These are phyloP conservation scores for Phyto melanocephala DNA, from an alignment of 2,888 invertebrate genomes.

Conservation along the genomic window DNA sequence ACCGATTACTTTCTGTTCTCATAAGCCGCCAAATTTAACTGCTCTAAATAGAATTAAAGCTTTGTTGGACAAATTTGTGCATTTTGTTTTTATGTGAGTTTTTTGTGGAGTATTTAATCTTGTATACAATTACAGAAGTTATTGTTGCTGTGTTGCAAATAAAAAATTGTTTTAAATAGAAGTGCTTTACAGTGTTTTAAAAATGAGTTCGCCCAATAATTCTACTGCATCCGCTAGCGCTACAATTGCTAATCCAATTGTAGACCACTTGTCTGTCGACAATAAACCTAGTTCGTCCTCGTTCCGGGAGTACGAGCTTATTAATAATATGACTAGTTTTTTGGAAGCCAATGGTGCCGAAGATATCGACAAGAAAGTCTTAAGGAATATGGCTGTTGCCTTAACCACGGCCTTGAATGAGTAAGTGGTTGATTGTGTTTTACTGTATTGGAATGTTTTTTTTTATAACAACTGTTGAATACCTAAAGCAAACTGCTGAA, in stretches of 20 bases:
- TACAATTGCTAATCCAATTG: neutral
- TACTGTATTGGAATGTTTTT: no score
- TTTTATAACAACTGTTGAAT: no score
- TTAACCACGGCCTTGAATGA: constrained; percentile 72
- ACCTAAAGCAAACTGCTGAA: no score
- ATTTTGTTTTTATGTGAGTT: no score
- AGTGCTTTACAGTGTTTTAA: no score
- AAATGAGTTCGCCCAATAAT: constrained; percentile 31
- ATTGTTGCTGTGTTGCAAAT: no score
- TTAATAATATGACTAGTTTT: constrained; percentile 74
- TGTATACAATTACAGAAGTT: no score
- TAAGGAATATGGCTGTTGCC: constrained; percentile 72
- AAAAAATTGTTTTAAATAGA: no score
- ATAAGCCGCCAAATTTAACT: no score
- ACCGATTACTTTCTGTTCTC: no score
- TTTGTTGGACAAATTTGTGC: neutral
- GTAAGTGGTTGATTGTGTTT: constrained; percentile 67
- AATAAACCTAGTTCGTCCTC: neutral
- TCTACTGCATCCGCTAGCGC: neutral
- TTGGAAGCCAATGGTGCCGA: constrained; percentile 72
- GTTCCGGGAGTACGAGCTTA: constrained; percentile 69
- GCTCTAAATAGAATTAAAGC: no score
- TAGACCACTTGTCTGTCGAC: neutral
- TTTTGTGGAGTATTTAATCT: no score
- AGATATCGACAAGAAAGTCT: constrained; percentile 70